These are phyloP conservation scores for Oeneis ivallda DNA, from an alignment of 2,888 invertebrate genomes.

Conservation along the genomic window DNA sequence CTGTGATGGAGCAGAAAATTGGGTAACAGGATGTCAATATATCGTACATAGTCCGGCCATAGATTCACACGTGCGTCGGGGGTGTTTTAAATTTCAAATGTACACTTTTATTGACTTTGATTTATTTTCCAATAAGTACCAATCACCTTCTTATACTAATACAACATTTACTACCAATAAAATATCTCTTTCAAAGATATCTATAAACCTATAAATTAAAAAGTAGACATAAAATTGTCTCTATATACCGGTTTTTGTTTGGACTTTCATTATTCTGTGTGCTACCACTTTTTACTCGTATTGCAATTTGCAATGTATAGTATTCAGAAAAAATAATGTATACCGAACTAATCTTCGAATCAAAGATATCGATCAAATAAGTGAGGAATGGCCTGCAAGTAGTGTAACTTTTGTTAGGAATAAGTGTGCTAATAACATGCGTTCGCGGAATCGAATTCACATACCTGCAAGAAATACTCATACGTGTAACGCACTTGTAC, in stretches of 20 bases:
- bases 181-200: no score
- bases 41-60: no score
- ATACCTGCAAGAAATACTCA: conserved; percentile 12
- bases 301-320: no score
- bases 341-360: conserved; percentile 12
- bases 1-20: no score
- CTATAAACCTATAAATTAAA: no score
- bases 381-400: conserved; percentile 17
- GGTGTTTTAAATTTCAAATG: no score
- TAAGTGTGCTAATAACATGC: conserved; percentile 22
- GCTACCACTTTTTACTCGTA: background rate
- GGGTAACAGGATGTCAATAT: no score
- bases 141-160: background rate
- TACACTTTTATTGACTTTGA: background rate
- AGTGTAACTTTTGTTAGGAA: conserved; percentile 19
- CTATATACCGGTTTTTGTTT: background rate
- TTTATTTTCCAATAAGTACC: conserved; percentile 9
- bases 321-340: conserved; percentile 1
- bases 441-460: conserved; percentile 14
- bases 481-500: background rate
- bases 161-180: background rate
- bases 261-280: background rate
- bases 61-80: no score
- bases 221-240: no score
- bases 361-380: conserved; percentile 9